phyloP scores from a whole-genome alignment of 2,113 vertebrate genomes.

The Physeter macrocephalus region DNA sequence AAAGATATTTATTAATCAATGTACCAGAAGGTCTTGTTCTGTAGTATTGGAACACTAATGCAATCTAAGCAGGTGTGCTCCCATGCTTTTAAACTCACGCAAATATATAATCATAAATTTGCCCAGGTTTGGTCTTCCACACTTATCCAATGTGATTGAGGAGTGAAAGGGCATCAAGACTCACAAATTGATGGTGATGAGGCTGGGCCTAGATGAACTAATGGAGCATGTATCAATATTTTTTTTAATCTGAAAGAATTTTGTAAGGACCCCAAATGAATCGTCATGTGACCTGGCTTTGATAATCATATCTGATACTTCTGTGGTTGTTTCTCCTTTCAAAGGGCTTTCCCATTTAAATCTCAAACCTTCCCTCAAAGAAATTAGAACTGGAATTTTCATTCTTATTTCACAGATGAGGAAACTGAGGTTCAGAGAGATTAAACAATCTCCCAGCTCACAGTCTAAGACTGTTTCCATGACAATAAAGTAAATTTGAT shows the following conservation, averaged over 20 bases:
- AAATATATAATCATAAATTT: not conserved
- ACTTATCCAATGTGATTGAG: not conserved
- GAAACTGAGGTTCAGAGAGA: not conserved
- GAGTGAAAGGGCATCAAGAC: not conserved
- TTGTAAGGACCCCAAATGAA: not conserved
- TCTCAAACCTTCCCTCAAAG: not conserved
- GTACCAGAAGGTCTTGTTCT: not conserved
- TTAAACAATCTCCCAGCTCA: not conserved
- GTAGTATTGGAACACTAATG: not conserved
- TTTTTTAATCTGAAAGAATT: not conserved
- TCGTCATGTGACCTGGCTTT: not conserved
- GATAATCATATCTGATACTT: not conserved
- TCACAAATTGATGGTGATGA: not conserved
- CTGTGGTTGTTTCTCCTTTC: not conserved
- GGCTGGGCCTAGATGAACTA: not conserved
- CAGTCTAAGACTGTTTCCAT: not conserved
- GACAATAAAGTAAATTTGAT: not conserved
- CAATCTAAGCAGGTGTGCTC: not conserved
- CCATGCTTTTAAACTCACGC: not conserved
- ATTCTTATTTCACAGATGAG: not conserved
- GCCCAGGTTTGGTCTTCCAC: not conserved
- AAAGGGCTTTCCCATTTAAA: not conserved
- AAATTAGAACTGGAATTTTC: not conserved
- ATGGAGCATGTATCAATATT: not conserved
- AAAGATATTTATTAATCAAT: conserved; percentile 9